Evolutionary conservation across 2,797 vertebrate genomes (phyloP).

Genomic region (Anguilla anguilla): DNA sequence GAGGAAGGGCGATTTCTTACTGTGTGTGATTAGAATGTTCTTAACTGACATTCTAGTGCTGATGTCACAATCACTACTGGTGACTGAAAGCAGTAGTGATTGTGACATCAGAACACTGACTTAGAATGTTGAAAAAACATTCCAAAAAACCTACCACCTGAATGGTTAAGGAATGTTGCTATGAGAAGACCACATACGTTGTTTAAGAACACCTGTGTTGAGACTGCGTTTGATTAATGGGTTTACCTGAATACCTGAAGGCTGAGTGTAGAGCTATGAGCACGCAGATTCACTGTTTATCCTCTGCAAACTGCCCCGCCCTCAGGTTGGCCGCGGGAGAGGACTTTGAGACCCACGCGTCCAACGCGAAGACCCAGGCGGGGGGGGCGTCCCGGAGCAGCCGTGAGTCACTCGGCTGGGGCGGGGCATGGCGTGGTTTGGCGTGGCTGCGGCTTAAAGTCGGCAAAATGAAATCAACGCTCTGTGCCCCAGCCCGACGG

Average conservation of each 20-base stretch:
- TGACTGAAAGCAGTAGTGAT: neutral
- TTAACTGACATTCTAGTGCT: neutral
- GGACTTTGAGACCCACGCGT: conserved; percentile 84
- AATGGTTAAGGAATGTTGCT: no score
- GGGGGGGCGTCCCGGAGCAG: conserved; percentile 84
- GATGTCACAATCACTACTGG: neutral
- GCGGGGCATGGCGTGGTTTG: neutral
- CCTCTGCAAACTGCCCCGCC: neutral
- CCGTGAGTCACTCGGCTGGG: conserved; percentile 76
- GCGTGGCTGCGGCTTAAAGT: neutral
- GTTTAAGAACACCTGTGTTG: neutral
- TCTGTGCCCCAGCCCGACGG: neutral
- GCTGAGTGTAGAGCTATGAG: neutral
- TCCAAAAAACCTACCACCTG: neutral
- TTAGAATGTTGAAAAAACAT: neutral
- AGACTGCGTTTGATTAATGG: neutral
- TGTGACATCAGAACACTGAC: neutral
- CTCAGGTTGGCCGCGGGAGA: conserved; percentile 79
- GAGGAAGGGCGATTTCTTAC: no score
- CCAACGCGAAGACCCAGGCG: conserved; percentile 85
- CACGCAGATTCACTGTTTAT: neutral
- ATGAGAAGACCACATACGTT: neutral
- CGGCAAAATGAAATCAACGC: neutral
- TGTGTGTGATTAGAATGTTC: neutral
- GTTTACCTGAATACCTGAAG: neutral